Evolutionary conservation across 2,888 invertebrate genomes (phyloP).

Genomic region (Caenorhabditis sp.): DNA sequence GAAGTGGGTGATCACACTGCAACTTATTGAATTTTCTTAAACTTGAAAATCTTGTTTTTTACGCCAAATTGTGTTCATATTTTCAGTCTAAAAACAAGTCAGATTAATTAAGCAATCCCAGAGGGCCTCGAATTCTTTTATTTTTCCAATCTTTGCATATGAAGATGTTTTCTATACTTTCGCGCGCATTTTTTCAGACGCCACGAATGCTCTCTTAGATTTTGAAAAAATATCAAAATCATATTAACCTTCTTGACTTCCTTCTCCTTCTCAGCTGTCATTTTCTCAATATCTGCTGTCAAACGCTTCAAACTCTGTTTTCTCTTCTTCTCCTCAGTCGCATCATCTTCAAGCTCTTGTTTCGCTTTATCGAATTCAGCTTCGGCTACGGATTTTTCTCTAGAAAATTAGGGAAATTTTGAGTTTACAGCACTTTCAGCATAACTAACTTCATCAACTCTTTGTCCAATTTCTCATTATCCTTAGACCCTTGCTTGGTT

Average conservation of each 20-base stretch:
- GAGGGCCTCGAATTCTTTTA: too few relatives aligned
- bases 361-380: not conserved
- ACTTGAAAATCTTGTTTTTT: too few relatives aligned
- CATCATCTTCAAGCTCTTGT: not conserved
- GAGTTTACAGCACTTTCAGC: not conserved
- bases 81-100: too few relatives aligned
- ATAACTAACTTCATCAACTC: not conserved
- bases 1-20: too few relatives aligned
- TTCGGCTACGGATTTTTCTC: not conserved
- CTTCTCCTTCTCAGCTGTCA: conserved; percentile 11
- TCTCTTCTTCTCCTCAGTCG: conserved; percentile 6
- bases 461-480: not conserved
- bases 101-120: too few relatives aligned
- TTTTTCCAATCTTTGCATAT: too few relatives aligned
- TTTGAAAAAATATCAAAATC: too few relatives aligned
- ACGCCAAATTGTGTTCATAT: too few relatives aligned
- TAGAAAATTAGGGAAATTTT: not conserved
- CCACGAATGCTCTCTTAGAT: too few relatives aligned
- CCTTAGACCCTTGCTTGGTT: not conserved
- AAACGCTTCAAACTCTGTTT: conserved; percentile 58
- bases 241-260: conserved; percentile 13
- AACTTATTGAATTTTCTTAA: too few relatives aligned
- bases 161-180: too few relatives aligned
- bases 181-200: too few relatives aligned
- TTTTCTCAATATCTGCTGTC: conserved; percentile 4